phyloP scores from a whole-genome alignment of 2,113 vertebrate species.

The Mellivora capensis region DNA sequence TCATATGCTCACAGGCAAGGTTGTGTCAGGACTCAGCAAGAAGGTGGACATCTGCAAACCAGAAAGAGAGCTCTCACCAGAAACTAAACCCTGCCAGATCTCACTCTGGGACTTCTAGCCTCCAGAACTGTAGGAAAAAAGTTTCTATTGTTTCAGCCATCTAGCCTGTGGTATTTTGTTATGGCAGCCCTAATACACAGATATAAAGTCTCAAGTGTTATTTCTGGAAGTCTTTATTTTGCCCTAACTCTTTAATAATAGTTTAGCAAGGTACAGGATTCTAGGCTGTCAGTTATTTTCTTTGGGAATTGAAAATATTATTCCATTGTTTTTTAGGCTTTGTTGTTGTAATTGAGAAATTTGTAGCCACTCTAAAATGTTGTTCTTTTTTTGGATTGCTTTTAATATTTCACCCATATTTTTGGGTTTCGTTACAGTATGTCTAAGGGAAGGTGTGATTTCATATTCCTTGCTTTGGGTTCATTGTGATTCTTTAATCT shows the following conservation, averaged over 20 bases:
- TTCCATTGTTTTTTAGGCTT: neutral
- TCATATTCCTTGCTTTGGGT: neutral
- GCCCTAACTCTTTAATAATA: neutral
- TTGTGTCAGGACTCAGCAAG: neutral
- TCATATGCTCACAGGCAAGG: neutral
- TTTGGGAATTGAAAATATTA: neutral
- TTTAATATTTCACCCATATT: neutral
- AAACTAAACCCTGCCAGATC: neutral
- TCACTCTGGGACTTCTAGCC: neutral
- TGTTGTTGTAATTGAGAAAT: neutral
- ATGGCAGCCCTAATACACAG: neutral
- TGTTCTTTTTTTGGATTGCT: neutral
- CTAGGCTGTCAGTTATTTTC: neutral
- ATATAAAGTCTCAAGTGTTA: neutral
- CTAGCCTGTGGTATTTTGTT: neutral
- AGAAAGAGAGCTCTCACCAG: neutral
- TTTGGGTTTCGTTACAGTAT: neutral
- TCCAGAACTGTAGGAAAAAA: neutral
- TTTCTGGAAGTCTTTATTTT: neutral
- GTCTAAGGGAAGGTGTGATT: neutral
- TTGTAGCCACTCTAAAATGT: neutral
- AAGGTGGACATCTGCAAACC: neutral
- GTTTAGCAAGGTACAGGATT: neutral
- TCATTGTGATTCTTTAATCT: neutral
- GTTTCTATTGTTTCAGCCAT: neutral